Evolutionary conservation across 2,888 invertebrate species (phyloP).

Genomic region (Cordilura impudica): DNA sequence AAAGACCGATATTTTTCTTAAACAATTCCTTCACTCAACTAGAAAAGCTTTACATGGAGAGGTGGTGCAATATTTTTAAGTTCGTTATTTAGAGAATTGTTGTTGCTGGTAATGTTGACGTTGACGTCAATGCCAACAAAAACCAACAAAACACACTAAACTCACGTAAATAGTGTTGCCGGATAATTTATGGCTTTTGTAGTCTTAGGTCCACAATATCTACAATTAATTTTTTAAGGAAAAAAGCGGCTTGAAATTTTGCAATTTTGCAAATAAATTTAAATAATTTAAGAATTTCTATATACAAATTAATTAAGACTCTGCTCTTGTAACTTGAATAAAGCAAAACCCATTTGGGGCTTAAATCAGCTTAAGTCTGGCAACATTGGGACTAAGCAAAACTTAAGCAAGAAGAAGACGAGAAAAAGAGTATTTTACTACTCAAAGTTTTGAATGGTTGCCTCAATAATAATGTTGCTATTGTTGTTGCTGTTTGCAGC

Average conservation of each 20-base stretch:
- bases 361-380: no score
- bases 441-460: constrained; percentile 63
- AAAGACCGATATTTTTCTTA: no score
- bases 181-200: no score
- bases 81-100: constrained; percentile 20
- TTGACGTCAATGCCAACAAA: constrained; percentile 54
- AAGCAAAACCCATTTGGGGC: no score
- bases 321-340: no score
- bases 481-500: constrained; percentile 59
- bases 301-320: no score
- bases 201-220: no score
- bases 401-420: neutral
- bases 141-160: constrained; percentile 14
- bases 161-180: constrained; percentile 19
- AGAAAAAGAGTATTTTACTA: constrained; percentile 64
- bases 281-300: no score
- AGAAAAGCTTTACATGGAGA: constrained; percentile 13
- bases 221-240: no score
- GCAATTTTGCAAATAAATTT: no score
- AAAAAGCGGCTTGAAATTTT: no score
- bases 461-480: constrained; percentile 35
- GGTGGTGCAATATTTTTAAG: constrained; percentile 20
- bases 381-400: neutral
- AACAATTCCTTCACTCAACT: constrained; percentile 30
- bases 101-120: constrained; percentile 56